Conservation (phyloP, 2,113 vertebrate genomes). For the Scopus umbretta region DNA sequence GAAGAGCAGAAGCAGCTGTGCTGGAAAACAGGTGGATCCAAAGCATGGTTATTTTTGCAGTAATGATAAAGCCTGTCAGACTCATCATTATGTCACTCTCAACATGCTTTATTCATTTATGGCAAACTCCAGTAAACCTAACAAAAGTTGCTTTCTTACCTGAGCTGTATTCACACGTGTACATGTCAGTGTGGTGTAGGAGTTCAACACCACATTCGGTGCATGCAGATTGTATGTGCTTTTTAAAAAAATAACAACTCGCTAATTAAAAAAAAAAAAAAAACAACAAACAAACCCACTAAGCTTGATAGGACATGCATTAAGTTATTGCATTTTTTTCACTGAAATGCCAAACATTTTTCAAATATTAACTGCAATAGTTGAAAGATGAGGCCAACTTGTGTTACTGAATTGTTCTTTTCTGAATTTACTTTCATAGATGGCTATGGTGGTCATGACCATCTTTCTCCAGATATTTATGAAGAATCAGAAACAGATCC, state of each 20-base stretch:
- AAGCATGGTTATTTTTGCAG: background rate
- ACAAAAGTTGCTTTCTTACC: background rate
- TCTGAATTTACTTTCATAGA: constrained; percentile 69
- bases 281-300: too few species aligned
- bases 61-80: background rate
- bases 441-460: constrained; percentile 78
- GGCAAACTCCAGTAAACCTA: background rate
- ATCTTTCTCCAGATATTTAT: constrained; percentile 84
- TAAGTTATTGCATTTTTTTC: background rate
- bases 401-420: background rate
- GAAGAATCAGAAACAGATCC: constrained; percentile 86
- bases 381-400: background rate
- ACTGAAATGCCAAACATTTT: background rate
- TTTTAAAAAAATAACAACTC: background rate
- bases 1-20: constrained; percentile 26
- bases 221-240: background rate
- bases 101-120: background rate
- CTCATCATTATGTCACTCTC: background rate
- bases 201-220: background rate
- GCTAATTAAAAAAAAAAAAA: background rate
- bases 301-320: background rate
- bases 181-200: background rate
- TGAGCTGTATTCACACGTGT: background rate
- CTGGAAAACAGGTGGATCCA: background rate
- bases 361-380: background rate